phyloP scores from a whole-genome alignment of 2,797 vertebrate species.

The Muscicapa striata region DNA sequence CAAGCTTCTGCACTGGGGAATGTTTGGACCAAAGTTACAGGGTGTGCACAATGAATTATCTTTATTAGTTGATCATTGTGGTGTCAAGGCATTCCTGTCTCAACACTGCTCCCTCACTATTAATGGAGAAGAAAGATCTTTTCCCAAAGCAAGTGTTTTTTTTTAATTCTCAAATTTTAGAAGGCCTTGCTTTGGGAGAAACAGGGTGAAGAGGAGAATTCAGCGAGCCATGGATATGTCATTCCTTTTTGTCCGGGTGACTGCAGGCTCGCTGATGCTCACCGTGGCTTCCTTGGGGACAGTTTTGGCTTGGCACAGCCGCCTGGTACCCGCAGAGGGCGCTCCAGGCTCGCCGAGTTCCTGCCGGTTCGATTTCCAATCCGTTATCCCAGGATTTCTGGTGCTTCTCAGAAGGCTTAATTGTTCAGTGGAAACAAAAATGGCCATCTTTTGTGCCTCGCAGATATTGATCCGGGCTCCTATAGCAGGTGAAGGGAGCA shows the following conservation, averaged over 20 bases:
- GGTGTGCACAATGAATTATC: not conserved
- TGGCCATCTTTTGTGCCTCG: not conserved
- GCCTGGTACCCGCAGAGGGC: constrained; percentile 33
- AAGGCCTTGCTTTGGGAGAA: not conserved
- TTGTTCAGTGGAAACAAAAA: not conserved
- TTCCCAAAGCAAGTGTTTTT: not conserved
- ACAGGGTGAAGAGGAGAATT: not conserved
- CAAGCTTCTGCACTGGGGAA: not conserved
- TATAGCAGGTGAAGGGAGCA: not conserved
- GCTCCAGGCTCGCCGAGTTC: not conserved
- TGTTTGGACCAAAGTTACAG: not conserved
- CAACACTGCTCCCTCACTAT: not conserved
- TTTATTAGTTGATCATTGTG: not conserved
- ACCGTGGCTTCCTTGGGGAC: not conserved
- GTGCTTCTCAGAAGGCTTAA: not conserved
- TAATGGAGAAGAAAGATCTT: not conserved
- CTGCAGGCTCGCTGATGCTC: no score
- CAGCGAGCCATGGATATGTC: fast-evolving
- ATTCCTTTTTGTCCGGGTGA: not conserved
- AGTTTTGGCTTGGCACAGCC: not conserved
- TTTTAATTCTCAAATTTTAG: not conserved
- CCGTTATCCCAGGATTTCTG: not conserved
- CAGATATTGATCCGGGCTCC: not conserved
- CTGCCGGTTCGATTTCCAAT: fast-evolving
- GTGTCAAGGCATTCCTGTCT: not conserved